Evolutionary conservation across 2,888 invertebrate species (phyloP).

Genomic region (Cacoxenus indagator): DNA sequence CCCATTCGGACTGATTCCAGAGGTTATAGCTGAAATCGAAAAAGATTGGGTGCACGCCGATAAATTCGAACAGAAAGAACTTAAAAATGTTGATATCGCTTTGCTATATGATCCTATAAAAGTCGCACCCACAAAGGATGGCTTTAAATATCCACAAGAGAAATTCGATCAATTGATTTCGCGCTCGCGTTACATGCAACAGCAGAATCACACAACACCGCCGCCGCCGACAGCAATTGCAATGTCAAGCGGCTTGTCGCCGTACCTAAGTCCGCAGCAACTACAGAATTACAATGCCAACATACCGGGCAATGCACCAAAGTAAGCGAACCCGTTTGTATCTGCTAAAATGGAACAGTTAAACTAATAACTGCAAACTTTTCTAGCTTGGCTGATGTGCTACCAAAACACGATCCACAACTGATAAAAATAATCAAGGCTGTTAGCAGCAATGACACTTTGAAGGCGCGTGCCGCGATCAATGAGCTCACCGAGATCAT

Average conservation of each 20-base stretch:
- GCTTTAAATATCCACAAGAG: slow-evolving; percentile 69
- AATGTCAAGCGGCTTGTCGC: slow-evolving; percentile 49
- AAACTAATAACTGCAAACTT: background rate
- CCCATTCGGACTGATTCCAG: slow-evolving; percentile 84
- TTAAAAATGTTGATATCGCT: slow-evolving; percentile 65
- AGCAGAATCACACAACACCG: slow-evolving; percentile 56
- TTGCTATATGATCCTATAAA: slow-evolving; percentile 72
- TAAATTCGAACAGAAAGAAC: slow-evolving; percentile 70
- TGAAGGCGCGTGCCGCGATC: slow-evolving; percentile 72
- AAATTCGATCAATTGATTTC: slow-evolving; percentile 66
- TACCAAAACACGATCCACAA: slow-evolving; percentile 69
- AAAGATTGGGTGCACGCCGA: slow-evolving; percentile 69
- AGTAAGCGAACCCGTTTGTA: slow-evolving; percentile 45
- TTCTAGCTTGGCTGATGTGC: slow-evolving; percentile 66
- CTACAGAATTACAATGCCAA: slow-evolving; percentile 29
- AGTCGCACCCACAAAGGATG: slow-evolving; percentile 73
- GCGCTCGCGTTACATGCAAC: slow-evolving; percentile 60
- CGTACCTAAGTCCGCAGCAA: slow-evolving; percentile 61
- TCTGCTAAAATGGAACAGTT: background rate
- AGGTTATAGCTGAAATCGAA: slow-evolving; percentile 80
- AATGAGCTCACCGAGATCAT: slow-evolving; percentile 69
- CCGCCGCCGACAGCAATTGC: slow-evolving; percentile 50
- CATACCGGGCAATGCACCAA: slow-evolving; percentile 49
- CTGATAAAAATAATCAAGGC: slow-evolving; percentile 73
- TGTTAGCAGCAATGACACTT: slow-evolving; percentile 77